Base-by-base conservation (phyloP, 2,888 invertebrate species). In the Cremastinae sp. region DNA sequence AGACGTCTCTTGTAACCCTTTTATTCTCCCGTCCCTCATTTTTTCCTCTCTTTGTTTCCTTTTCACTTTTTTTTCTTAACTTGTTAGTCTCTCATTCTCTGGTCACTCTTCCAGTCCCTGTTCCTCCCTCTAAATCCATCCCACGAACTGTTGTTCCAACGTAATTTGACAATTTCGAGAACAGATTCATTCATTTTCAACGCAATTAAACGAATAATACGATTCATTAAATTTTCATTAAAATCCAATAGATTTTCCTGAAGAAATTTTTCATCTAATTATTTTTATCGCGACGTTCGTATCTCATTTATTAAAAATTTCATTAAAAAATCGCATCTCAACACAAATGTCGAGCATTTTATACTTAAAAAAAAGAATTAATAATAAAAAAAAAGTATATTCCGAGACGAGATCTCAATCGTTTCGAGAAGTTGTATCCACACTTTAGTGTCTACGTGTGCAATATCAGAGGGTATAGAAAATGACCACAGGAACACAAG, bases 1-100 rank as follows among this genome's bases (percentile, higher is more conserved):
- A 51, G 43, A 53, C 62, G 64, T 45, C 43, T 62, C 62, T 54
- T 45, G 64, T 56, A 64, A 64, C 71, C 54, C 71, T 56, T 62
- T 49, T 36, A 47, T 49, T 56, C 53, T 45, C 45, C 28, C 61
- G 53, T 45, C 28, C 28, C 71, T 49, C 43, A 7, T 22, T 36
- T 20, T 8, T 34, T 20, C 20, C 12, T 71, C 49, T 43, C 34
- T 56, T 38, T 20, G 7, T 49, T 10, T 69, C 51, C 9, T 38
- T 43, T 3, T 38, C n/a, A n/a, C n/a, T 16, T 20, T 10, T 41
- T 8, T 43, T 12, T 28, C n/a, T 59, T 8, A 20, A 12, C 43
- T 20, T 59, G n/a, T 65, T 54, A 28, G 65, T 66, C 61, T 71
- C 61, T 70, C 70, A 34, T 64, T 62, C 56, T 41, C 34, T 56